phyloP scores from a whole-genome alignment of 2,888 invertebrate species.

The Xylota sylvarum region DNA sequence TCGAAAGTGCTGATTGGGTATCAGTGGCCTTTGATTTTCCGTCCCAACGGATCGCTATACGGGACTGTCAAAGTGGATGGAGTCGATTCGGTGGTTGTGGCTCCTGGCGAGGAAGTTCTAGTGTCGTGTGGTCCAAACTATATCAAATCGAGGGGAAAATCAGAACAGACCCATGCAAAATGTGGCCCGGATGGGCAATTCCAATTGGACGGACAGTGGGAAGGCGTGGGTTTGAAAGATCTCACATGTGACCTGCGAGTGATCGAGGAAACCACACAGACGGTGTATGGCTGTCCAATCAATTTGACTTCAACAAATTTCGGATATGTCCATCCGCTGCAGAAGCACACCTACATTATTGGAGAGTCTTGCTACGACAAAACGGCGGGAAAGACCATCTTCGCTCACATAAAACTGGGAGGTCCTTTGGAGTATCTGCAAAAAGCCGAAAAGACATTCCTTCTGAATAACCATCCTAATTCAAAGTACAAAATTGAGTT shows the following conservation, averaged over 20 bases:
- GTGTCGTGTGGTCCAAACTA: constrained; percentile 79
- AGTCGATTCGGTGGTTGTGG: constrained; percentile 47
- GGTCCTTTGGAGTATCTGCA: constrained; percentile 66
- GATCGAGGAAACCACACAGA: constrained; percentile 79
- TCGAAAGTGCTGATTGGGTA: constrained; percentile 71
- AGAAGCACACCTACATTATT: constrained; percentile 77
- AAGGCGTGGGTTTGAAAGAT: constrained; percentile 66
- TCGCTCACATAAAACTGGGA: constrained; percentile 79
- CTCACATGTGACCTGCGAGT: constrained; percentile 80
- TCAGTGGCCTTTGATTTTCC: constrained; percentile 78
- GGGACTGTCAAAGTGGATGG: constrained; percentile 46
- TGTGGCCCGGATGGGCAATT: constrained; percentile 74
- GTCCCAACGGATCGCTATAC: constrained; percentile 71
- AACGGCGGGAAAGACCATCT: constrained; percentile 78
- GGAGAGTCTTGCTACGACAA: constrained; percentile 81
- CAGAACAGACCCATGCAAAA: constrained; percentile 62
- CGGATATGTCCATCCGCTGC: constrained; percentile 80
- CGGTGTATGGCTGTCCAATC: constrained; percentile 78
- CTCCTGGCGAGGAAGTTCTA: constrained; percentile 65
- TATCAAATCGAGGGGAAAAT: constrained; percentile 65
- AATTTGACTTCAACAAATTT: constrained; percentile 78
- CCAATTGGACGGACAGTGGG: constrained; percentile 23
- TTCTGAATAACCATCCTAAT: constrained; percentile 78
- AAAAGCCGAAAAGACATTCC: constrained; percentile 77
- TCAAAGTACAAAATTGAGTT: constrained; percentile 80